These are phyloP conservation scores for Chrysaora quinquecirrha DNA, from an alignment of 30 jellyfish, hydroid and myxozoan species.

Conservation along the genomic window DNA sequence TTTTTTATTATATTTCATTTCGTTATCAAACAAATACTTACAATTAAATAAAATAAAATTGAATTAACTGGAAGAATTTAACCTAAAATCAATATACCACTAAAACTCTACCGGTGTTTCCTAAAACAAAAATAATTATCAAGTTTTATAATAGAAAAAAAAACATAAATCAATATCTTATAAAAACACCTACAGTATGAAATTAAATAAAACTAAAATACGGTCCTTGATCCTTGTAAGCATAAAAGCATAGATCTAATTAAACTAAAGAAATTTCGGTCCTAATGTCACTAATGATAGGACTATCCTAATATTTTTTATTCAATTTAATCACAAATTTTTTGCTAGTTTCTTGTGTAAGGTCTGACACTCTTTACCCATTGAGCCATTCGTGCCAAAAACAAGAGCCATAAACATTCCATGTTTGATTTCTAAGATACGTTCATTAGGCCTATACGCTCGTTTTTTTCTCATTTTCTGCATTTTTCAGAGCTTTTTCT, in stretches of 20 bases:
- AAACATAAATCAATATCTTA: background rate
- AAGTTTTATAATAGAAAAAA: no score
- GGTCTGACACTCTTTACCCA: background rate
- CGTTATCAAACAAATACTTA: no score
- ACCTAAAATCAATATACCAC: no score
- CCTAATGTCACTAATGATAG: background rate
- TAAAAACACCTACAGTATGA: slow-evolving; percentile 37
- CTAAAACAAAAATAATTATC: no score
- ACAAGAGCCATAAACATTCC: background rate
- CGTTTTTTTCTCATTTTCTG: background rate
- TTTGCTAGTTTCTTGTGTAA: background rate
- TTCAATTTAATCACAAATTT: no score
- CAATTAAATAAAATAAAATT: no score
- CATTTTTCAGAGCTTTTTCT: no score
- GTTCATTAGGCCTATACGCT: background rate
- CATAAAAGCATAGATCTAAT: background rate
- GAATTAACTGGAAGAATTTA: no score
- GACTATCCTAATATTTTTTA: background rate
- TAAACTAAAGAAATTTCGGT: background rate
- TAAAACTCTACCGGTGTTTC: no score
- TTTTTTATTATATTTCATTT: no score
- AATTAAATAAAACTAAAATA: background rate
- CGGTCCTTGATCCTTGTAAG: background rate
- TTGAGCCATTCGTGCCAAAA: background rate
- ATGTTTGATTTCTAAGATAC: background rate